Conservation (phyloP, 37 sponge, comb jelly and placozoan genomes). For the Petrosia ficiformis region DNA sequence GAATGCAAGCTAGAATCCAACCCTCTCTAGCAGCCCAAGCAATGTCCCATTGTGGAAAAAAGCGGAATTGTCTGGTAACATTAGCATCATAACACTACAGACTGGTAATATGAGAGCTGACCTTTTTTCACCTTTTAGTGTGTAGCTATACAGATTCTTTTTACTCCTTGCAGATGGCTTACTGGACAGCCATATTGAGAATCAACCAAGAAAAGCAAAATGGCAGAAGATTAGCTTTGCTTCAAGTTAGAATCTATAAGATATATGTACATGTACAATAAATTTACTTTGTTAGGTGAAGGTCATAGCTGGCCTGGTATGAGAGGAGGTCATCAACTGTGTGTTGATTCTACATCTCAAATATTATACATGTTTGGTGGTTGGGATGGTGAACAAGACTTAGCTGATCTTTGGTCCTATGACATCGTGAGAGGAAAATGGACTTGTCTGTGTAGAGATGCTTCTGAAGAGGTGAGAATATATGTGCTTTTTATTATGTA, state of each 20-base stretch:
- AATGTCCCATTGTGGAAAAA: too few species aligned
- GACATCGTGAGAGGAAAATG: constrained; percentile 29
- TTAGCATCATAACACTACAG: too few species aligned
- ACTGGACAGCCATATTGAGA: constrained; percentile 32
- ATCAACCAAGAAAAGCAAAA: constrained; percentile 44
- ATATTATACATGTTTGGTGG: constrained; percentile 84
- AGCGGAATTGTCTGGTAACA: too few species aligned
- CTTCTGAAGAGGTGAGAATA: constrained; percentile 30
- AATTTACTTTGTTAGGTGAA: background rate
- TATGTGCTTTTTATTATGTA: background rate
- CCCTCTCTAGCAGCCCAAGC: too few species aligned
- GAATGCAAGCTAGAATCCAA: too few species aligned
- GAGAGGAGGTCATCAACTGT: constrained; percentile 91
- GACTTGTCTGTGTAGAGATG: constrained; percentile 63
- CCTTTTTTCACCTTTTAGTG: too few species aligned
- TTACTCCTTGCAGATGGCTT: too few species aligned
- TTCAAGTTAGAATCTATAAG: background rate
- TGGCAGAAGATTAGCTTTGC: constrained; percentile 29
- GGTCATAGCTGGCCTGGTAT: constrained; percentile 43
- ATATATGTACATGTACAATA: background rate
- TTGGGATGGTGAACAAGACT: constrained; percentile 81
- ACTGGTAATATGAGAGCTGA: too few species aligned
- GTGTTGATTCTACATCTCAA: constrained; percentile 55
- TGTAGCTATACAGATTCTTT: too few species aligned
- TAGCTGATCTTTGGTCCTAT: constrained; percentile 85